Evolutionary conservation across 2,113 vertebrate genomes (phyloP).

Genomic region (Kobus ellipsiprymnus): DNA sequence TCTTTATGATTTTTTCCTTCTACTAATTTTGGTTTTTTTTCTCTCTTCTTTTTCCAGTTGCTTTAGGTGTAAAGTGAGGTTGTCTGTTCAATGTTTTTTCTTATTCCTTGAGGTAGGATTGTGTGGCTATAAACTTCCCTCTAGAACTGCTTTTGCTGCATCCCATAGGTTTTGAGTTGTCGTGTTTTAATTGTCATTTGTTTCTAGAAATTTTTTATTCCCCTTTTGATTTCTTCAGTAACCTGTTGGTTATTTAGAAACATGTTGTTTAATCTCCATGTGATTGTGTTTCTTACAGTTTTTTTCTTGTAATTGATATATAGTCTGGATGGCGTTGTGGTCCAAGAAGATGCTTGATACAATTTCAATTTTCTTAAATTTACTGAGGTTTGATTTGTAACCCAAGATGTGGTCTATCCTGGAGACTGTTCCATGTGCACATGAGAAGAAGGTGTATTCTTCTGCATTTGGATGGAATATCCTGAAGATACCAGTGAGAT

Average conservation of each 20-base stretch:
- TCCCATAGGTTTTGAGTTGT: neutral
- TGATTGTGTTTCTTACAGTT: neutral
- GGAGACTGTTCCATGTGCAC: neutral
- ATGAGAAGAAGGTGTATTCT: neutral
- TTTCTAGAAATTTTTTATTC: neutral
- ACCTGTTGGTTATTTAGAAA: neutral
- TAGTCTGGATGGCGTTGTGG: neutral
- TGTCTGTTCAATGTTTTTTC: rapidly evolving
- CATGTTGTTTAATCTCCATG: neutral
- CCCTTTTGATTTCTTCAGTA: neutral
- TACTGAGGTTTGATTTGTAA: neutral
- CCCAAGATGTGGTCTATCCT: neutral
- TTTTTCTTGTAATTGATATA: neutral
- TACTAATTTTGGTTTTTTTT: rapidly evolving
- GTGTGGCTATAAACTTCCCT: neutral
- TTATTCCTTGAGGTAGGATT: rapidly evolving
- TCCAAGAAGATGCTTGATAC: neutral
- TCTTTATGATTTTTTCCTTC: neutral
- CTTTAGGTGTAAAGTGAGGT: neutral
- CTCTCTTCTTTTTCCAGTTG: neutral
- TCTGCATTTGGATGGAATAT: neutral
- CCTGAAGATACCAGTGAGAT: neutral
- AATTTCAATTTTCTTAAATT: neutral
- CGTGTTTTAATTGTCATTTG: neutral
- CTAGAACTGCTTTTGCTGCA: neutral